Conservation (phyloP, 2,888 invertebrate genomes). For the Nemoura dubitans region DNA sequence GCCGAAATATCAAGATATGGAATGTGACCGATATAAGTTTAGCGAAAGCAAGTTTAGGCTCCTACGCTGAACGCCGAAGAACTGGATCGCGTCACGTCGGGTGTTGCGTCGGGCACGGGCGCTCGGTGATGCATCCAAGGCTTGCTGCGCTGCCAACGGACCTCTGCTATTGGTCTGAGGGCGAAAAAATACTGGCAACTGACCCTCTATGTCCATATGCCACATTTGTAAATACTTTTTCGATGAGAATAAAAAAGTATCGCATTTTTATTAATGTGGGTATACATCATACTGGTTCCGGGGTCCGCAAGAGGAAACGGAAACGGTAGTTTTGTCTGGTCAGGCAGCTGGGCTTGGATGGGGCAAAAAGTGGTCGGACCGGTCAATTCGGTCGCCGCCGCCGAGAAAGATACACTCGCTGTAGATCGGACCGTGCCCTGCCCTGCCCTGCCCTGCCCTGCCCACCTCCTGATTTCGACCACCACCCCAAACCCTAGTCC, state of each 20-base stretch:
- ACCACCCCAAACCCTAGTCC: too few relatives aligned
- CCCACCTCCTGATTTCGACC: too few relatives aligned
- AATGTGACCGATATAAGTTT: too few relatives aligned
- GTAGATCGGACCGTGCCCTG: too few relatives aligned
- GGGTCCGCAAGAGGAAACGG: neutral
- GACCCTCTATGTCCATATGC: slow-evolving; percentile 28
- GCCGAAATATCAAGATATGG: too few relatives aligned
- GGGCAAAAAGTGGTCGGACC: slow-evolving; percentile 39
- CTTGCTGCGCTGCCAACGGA: neutral
- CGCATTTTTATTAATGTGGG: neutral
- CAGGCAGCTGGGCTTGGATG: slow-evolving; percentile 33
- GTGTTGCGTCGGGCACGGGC: too few relatives aligned
- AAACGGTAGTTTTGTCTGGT: neutral
- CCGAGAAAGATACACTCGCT: neutral
- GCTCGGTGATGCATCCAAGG: too few relatives aligned
- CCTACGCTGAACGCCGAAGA: too few relatives aligned
- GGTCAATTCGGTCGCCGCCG: slow-evolving; percentile 14
- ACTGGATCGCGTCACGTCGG: too few relatives aligned
- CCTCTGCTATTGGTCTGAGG: neutral
- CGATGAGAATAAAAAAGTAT: neutral
- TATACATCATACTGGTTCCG: neutral
- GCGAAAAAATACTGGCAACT: neutral
- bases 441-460: too few relatives aligned
- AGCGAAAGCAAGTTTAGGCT: too few relatives aligned
- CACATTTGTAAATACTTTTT: slow-evolving; percentile 22